Evolutionary conservation across 2,888 invertebrate genomes (phyloP), one percentile per base, ranked within the genome.

Genomic region (Marasmarcha lunaedactyla): DNA sequence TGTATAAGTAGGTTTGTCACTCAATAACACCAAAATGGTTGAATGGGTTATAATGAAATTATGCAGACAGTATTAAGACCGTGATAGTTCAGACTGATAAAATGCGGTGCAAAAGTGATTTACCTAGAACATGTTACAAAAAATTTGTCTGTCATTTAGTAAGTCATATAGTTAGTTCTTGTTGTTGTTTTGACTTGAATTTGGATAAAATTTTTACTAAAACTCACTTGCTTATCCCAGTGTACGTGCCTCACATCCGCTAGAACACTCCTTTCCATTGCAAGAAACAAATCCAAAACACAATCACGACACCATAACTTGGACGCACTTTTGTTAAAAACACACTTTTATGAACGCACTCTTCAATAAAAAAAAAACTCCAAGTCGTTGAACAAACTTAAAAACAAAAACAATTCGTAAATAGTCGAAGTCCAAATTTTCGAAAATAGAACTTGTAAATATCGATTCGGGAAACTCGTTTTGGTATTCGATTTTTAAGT

Each of bases 191-290:
- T n/a, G n/a, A n/a, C n/a, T n/a, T n/a, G n/a, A n/a, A n/a, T n/a
- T n/a, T n/a, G n/a, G n/a, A n/a, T n/a, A n/a, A n/a, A n/a, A 20
- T 20, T 7, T 20, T 20, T 20, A 5, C 3, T 20, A 20, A 20
- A 42, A 79, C 81, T 81, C 46, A 83, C 81, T 55, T 79, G 69
- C 49, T 78, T 71, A 56, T 77, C 78, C 81, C 81, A 83, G 47
- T 72, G 76, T 46, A 83, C 76, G 54, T 77, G 77, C 46, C 64
- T 68, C 45, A 72, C 59, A 46, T 60, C 68, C 51, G 77, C 78
- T 59, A 78, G 65, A 62, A 78, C 68, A 70, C 81, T 81, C 60
- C 68, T 66, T 66, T 81, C 81, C 81, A 81, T 83, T 62, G 55
- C 48, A 51, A 51, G 47, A 49, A 43, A 48, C 46, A 49, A 11